Base-by-base conservation (phyloP, 1,140 invertebrate species). In the Forficula auricularia region DNA sequence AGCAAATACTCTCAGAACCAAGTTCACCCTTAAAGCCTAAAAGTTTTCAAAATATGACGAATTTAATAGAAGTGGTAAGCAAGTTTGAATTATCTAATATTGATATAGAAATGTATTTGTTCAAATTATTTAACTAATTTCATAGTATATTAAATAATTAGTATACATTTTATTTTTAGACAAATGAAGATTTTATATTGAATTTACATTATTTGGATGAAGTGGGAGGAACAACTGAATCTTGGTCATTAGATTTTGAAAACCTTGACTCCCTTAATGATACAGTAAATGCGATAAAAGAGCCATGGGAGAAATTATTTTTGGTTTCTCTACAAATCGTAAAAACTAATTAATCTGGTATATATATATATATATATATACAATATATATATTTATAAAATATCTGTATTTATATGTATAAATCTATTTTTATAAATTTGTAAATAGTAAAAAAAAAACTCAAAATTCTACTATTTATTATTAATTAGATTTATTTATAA, bases 51-150 rank as follows among this genome's bases (percentile, higher is more conserved):
- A 51, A 56, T 8, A 63, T 70, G 55, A 67, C 57, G 45, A 69
- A 70, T 54, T 56, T 71, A 31, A 63, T 71, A 2, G 65, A 67
- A 47, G 59, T 70, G 44, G 67, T 70, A 44, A 59, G 58, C 45
- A 7, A 7, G 13, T 35, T n/a, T 14, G 7, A 39, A 18, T 39
- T 39, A 7, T 20, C 4, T 39, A 18, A 39, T 15, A 9, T 9
- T 10, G 8, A 37, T 37, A 12, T 8, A 37, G 7, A 37, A 15
- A 9, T 38, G 20, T 43, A 3, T 20, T 35, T 20, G 13, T 20
- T 38, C 19, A 15, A 16, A 7, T 20, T 13, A n/a, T n/a, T n/a
- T n/a, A n/a, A n/a, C n/a, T n/a, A n/a, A n/a, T n/a, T n/a, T n/a
- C n/a, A n/a, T n/a, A n/a, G n/a, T n/a, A n/a, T n/a, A n/a, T n/a